These are phyloP conservation scores for Caenorhabditis inopinata DNA, from an alignment of 1,140 invertebrate genomes.

Conservation along the genomic window DNA sequence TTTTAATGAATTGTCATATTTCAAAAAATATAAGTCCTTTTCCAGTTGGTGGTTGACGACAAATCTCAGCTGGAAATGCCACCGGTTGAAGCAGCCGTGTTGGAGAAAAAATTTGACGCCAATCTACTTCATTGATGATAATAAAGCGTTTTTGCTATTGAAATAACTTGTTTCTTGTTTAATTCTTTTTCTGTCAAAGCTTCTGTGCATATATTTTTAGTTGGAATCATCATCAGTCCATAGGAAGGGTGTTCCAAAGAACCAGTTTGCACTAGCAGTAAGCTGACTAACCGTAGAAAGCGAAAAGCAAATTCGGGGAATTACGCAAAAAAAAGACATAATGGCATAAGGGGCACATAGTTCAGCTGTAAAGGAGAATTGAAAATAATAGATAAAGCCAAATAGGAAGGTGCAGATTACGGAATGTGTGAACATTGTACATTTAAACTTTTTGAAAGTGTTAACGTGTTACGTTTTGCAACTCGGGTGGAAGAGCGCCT, in stretches of 20 bases:
- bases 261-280: background rate
- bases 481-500: too few species aligned
- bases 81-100: background rate
- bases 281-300: conserved; percentile 30
- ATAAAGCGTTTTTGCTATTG: background rate
- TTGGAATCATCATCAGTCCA: conserved; percentile 13
- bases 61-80: conserved; percentile 21
- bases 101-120: conserved; percentile 5
- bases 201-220: too few species aligned
- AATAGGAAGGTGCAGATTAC: background rate
- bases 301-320: conserved; percentile 27
- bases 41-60: background rate
- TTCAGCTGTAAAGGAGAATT: background rate
- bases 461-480: too few species aligned
- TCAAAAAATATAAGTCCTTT: too few species aligned
- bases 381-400: background rate
- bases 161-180: background rate
- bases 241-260: background rate
- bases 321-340: conserved; percentile 21
- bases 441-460: too few species aligned
- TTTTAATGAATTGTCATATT: too few species aligned
- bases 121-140: background rate
- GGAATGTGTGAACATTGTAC: too few species aligned
- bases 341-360: conserved; percentile 22
- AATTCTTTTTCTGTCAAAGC: background rate